Evolutionary conservation across 2,113 vertebrate species (phyloP).

Genomic region (Albula glossodonta): DNA sequence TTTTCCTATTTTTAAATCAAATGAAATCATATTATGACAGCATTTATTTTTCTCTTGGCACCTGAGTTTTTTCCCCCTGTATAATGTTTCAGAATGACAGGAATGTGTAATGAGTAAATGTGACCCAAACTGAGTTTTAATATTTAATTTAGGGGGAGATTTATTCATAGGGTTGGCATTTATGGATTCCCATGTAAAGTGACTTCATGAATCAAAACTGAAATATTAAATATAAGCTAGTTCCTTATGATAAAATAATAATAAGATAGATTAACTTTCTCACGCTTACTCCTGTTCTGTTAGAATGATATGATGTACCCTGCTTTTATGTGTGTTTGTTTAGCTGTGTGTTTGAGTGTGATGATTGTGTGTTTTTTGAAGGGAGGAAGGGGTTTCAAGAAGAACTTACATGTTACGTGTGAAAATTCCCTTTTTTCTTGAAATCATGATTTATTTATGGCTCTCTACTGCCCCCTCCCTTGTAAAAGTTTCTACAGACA

Average conservation of each 20-base stretch:
- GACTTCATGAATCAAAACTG: background rate
- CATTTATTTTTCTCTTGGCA: conserved; percentile 5
- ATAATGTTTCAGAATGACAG: background rate
- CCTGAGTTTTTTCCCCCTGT: background rate
- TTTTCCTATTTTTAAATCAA: background rate
- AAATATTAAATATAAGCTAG: background rate
- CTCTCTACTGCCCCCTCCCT: conserved; percentile 5
- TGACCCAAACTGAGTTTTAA: background rate
- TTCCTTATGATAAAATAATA: background rate
- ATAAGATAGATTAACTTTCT: background rate
- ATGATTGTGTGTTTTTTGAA: too few species aligned
- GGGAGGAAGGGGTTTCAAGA: too few species aligned
- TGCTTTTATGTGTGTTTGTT: too few species aligned
- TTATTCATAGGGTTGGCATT: background rate
- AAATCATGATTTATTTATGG: background rate
- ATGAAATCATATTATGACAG: background rate
- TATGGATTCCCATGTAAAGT: conserved; percentile 3
- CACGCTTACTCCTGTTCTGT: background rate
- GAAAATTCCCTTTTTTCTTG: background rate
- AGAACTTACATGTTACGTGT: too few species aligned
- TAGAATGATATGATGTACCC: too few species aligned
- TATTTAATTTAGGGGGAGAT: background rate
- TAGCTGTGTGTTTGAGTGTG: too few species aligned
- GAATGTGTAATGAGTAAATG: conserved; percentile 2
- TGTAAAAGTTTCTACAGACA: too few species aligned